Evolutionary conservation across 2,797 vertebrate species (phyloP).

Genomic region (Gymnocypris eckloni): DNA sequence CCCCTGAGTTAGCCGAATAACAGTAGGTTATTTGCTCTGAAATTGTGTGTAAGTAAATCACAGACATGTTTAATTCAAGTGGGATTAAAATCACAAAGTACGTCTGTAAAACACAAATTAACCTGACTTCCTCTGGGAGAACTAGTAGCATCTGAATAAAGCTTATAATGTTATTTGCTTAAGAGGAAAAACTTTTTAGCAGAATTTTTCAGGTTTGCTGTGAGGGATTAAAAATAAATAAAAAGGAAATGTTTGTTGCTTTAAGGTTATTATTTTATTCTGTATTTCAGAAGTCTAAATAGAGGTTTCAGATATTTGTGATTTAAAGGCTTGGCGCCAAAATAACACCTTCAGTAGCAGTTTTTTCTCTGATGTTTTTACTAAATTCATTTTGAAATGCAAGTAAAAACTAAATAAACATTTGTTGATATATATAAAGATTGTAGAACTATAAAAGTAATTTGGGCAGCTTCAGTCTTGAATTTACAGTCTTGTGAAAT

Average conservation of each 20-base stretch:
- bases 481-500: background rate
- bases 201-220: background rate
- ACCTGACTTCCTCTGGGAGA: background rate
- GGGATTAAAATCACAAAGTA: constrained; percentile 3
- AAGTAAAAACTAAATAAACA: background rate
- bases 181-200: background rate
- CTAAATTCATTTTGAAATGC: background rate
- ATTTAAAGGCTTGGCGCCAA: background rate
- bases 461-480: background rate
- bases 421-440: background rate
- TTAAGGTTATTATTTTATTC: background rate
- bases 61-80: background rate
- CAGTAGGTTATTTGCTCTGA: background rate
- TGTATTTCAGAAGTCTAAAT: background rate
- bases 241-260: background rate
- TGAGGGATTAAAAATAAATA: background rate
- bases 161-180: background rate
- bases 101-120: constrained; percentile 9
- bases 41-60: constrained; percentile 9
- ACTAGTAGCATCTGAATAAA: background rate
- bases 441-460: too few relatives aligned
- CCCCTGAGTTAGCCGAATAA: background rate
- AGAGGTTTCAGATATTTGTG: background rate
- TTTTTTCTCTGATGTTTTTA: background rate
- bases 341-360: background rate